Percentiles rank a stretch among this genome's conserved stretches.
Conservation (phyloP, 2,888 invertebrate species). For the Pyrrhia umbra region DNA sequence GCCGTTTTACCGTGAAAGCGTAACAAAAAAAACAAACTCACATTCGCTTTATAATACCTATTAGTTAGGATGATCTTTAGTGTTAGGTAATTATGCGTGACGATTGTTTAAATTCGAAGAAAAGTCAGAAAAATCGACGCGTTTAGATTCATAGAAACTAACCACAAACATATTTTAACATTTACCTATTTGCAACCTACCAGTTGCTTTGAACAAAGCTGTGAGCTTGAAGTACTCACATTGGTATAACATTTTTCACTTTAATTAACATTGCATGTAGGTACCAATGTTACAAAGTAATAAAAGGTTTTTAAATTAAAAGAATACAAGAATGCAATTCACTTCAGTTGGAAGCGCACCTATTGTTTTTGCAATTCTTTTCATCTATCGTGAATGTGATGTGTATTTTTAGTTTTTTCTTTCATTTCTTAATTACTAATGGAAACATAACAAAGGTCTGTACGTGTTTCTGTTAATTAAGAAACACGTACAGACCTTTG, state of each 20-base stretch:
- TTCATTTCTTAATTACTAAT: background rate
- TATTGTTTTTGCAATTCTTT: slow-evolving; percentile 23
- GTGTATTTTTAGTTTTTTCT: background rate
- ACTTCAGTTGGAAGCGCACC: slow-evolving; percentile 10
- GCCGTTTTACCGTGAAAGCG: too few relatives aligned
- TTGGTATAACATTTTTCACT: slow-evolving; percentile 8
- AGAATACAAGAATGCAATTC: slow-evolving; percentile 35
- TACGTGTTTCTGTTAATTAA: slow-evolving; percentile 5
- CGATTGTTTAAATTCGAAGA: too few relatives aligned
- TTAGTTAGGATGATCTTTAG: too few relatives aligned
- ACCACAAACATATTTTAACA: too few relatives aligned
- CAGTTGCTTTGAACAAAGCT: background rate
- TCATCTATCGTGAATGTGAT: slow-evolving; percentile 6
- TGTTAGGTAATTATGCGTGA: too few relatives aligned
- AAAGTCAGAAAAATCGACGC: too few relatives aligned
- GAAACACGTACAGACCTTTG: too few relatives aligned
- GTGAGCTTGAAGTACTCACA: background rate
- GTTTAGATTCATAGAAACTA: too few relatives aligned
- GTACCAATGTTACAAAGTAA: slow-evolving; percentile 3
- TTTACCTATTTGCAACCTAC: background rate
- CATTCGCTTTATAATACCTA: too few relatives aligned
- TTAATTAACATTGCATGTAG: slow-evolving; percentile 30
- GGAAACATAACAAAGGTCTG: background rate
- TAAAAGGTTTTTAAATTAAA: slow-evolving; percentile 39
- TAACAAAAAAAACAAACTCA: too few relatives aligned